Percentiles rank a stretch among this genome's conserved stretches.
These are phyloP conservation scores for Stictocephala bisonia DNA, from an alignment of 2,888 invertebrate species.

Conservation along the genomic window DNA sequence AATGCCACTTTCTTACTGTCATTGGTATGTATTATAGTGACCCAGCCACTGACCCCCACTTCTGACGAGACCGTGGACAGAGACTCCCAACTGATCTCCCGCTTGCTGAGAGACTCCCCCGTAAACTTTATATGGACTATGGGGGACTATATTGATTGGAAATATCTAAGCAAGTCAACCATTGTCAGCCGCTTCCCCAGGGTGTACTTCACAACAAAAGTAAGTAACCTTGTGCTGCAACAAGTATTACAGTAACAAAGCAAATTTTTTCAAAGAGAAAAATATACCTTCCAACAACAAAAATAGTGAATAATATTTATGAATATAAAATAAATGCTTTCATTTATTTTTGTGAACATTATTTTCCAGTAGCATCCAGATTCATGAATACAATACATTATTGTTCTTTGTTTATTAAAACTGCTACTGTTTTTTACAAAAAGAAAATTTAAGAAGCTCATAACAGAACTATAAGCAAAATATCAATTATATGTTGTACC, in stretches of 20 bases:
- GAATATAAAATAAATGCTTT: no score
- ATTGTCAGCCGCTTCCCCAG: slow-evolving; percentile 85
- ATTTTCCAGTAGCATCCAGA: no score
- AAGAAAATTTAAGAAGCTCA: no score
- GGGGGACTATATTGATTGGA: slow-evolving; percentile 83
- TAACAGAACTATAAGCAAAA: no score
- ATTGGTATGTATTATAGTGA: not conserved
- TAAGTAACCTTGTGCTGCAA: slow-evolving; percentile 62
- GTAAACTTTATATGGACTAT: slow-evolving; percentile 93
- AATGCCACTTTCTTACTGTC: no score
- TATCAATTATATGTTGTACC: no score
- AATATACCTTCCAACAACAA: not conserved
- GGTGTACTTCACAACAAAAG: slow-evolving; percentile 93
- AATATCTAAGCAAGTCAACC: slow-evolving; percentile 72
- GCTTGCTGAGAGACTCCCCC: slow-evolving; percentile 81
- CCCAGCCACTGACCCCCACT: slow-evolving; percentile 13
- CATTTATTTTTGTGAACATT: no score
- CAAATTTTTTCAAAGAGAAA: not conserved
- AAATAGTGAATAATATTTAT: no score
- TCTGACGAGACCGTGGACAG: slow-evolving; percentile 59
- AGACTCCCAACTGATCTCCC: slow-evolving; percentile 77
- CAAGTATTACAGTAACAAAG: not conserved
- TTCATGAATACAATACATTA: no score
- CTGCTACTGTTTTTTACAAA: no score
- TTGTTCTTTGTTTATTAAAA: no score